Percentiles rank a stretch among this genome's conserved stretches.
Conservation (phyloP, 1,140 invertebrate genomes). For the Leptinotarsa texana region DNA sequence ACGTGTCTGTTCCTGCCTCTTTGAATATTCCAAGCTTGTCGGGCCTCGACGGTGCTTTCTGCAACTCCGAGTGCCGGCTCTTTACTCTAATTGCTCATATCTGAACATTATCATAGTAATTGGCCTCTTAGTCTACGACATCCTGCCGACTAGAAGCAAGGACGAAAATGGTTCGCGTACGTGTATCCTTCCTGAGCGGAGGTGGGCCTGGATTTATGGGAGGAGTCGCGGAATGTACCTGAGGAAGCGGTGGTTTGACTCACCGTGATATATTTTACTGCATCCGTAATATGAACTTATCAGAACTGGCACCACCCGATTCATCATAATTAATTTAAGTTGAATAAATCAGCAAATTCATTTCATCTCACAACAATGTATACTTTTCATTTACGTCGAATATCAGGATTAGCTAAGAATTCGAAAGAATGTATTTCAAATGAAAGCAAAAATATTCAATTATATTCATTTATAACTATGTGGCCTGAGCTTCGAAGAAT, state of each 20-base stretch:
- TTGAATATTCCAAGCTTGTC: conserved; percentile 59
- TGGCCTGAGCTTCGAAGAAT: too few relatives aligned
- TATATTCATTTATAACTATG: too few relatives aligned
- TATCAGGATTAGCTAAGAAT: too few relatives aligned
- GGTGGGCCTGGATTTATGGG: conserved; percentile 10
- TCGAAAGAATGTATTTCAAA: too few relatives aligned
- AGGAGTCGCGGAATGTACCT: background rate
- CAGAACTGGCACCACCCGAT: too few relatives aligned
- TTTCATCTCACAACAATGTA: too few relatives aligned
- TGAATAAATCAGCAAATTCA: too few relatives aligned
- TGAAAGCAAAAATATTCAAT: too few relatives aligned
- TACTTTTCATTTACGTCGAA: too few relatives aligned
- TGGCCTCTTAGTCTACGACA: conserved; percentile 51
- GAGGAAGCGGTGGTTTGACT: background rate
- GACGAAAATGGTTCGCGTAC: conserved; percentile 39
- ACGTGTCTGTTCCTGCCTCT: conserved; percentile 57
- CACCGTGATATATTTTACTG: too few relatives aligned
- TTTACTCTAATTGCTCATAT: conserved; percentile 55
- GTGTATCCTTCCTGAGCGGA: conserved; percentile 34
- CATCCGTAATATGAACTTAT: too few relatives aligned
- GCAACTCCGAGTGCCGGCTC: conserved; percentile 39
- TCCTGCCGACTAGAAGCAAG: conserved; percentile 38
- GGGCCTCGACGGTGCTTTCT: conserved; percentile 46
- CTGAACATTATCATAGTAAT: conserved; percentile 55
- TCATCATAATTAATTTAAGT: too few relatives aligned